Conservation (phyloP, 2,113 vertebrate species). For the Hyla sarda region DNA sequence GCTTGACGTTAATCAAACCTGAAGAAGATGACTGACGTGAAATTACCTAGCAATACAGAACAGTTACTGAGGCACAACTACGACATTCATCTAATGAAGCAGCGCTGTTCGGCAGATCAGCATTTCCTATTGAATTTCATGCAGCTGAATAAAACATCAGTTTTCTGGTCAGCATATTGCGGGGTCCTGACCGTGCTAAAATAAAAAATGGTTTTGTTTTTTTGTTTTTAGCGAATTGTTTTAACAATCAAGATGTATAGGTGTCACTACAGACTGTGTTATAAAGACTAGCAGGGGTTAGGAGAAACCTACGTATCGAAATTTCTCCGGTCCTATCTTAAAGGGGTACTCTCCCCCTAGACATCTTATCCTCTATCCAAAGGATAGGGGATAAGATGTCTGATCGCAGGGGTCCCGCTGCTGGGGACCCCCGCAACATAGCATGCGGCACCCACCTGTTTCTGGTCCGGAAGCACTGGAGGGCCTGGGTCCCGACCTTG, state of each 20-base stretch:
- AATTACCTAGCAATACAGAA: background rate
- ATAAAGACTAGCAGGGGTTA: background rate
- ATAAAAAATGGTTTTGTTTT: background rate
- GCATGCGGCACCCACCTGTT: too few species aligned
- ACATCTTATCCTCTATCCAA: too few species aligned
- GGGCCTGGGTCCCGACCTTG: too few species aligned
- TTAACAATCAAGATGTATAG: background rate
- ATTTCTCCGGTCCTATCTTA: too few species aligned
- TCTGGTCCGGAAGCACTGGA: too few species aligned
- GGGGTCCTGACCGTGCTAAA: background rate
- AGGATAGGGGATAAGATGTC: too few species aligned
- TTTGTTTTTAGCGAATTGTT: background rate
- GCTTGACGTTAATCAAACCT: background rate
- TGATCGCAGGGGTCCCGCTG: too few species aligned
- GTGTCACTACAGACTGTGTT: background rate
- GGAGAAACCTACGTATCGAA: too few species aligned
- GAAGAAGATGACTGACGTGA: background rate
- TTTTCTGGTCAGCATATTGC: constrained; percentile 1
- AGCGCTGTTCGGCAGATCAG: background rate
- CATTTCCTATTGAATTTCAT: constrained; percentile 9
- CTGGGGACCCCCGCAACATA: too few species aligned
- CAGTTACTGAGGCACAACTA: background rate
- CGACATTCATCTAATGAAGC: background rate
- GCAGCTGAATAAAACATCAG: constrained; percentile 8
- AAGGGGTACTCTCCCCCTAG: too few species aligned